A percentile compares a stretch with the other conserved stretches of the same genome.
phyloP scores from a whole-genome alignment of 37 sponge, comb jelly and placozoan genomes.

The Chondrilla cf. caribensis region DNA sequence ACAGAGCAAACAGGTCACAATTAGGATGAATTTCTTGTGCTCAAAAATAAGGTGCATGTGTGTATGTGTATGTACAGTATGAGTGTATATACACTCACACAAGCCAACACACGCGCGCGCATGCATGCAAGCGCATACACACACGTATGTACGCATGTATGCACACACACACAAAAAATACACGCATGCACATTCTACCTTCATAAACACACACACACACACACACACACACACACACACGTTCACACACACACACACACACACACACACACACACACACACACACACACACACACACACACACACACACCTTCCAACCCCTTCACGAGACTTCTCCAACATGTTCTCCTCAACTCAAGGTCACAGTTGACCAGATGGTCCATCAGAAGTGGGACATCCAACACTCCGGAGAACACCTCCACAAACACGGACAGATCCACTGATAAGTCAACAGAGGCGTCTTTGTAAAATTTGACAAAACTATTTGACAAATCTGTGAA shows the following conservation, averaged over 20 bases:
- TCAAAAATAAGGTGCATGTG: too few relatives aligned
- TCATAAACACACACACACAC: constrained; percentile 9
- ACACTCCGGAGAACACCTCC: neutral
- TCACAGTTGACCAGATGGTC: neutral
- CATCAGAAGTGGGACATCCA: neutral
- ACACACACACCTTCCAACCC: neutral
- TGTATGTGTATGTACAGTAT: neutral
- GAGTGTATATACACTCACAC: neutral
- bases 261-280: constrained; percentile 21
- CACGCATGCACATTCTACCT: neutral
- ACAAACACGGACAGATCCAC: neutral
- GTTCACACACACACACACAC: constrained; percentile 25
- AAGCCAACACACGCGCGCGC: neutral
- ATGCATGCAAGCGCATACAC: neutral
- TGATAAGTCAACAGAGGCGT: neutral
- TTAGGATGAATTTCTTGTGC: too few relatives aligned
- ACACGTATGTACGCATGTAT: neutral
- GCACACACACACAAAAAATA: neutral
- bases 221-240: constrained; percentile 26
- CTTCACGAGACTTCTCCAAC: neutral
- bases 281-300: constrained; percentile 8
- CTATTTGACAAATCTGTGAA: neutral
- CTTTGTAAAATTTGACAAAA: constrained; percentile 3
- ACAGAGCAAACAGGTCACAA: too few relatives aligned
- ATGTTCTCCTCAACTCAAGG: neutral